Conservation (phyloP, 2,888 invertebrate species). For the Heliconius ismenius region DNA sequence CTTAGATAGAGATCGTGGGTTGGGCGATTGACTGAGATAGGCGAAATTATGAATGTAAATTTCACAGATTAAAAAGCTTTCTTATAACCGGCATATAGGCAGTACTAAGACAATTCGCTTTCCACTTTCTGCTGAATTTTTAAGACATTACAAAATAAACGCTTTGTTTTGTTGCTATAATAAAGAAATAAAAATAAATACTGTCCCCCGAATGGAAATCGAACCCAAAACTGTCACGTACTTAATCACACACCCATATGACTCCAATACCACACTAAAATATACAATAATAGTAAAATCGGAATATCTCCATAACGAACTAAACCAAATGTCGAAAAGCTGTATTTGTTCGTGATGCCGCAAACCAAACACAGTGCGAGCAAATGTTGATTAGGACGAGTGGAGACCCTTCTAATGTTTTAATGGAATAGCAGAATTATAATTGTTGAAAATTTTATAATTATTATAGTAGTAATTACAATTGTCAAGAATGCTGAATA, state of each 20-base stretch:
- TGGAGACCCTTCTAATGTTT: not conserved
- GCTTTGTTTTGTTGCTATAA: not conserved
- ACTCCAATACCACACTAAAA: not conserved
- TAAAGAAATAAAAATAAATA: not conserved
- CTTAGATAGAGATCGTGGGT: too few relatives aligned
- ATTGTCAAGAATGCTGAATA: too few relatives aligned
- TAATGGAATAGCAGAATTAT: not conserved
- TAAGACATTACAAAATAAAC: not conserved
- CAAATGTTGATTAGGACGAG: conserved; percentile 15
- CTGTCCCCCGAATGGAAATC: not conserved
- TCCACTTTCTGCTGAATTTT: too few relatives aligned
- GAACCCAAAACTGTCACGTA: not conserved
- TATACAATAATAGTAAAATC: conserved; percentile 1
- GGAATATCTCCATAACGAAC: conserved; percentile 8
- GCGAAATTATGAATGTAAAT: too few relatives aligned
- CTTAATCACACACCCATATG: too few relatives aligned
- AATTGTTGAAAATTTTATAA: not conserved
- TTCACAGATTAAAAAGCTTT: too few relatives aligned
- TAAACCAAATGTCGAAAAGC: conserved; percentile 12
- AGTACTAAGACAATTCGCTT: too few relatives aligned
- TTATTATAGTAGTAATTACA: too few relatives aligned
- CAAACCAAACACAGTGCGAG: conserved; percentile 28
- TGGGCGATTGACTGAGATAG: too few relatives aligned
- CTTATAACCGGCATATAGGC: too few relatives aligned
- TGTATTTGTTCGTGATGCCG: conserved; percentile 26